Conservation (phyloP, 2,888 invertebrate genomes). For the Chymomyza procnemis region DNA sequence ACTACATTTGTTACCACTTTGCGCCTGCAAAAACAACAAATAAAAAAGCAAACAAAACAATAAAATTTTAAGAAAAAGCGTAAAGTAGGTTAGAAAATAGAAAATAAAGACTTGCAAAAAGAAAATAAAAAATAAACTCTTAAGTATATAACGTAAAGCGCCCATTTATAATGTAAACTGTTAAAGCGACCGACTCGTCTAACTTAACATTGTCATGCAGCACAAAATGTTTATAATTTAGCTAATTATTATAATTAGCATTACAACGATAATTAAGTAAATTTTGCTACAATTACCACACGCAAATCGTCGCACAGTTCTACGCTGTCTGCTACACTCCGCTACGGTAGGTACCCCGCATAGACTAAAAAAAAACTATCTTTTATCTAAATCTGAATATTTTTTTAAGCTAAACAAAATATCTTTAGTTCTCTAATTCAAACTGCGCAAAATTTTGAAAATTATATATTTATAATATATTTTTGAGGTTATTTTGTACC, state of each 20-base stretch:
- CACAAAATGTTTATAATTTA: conserved; percentile 34
- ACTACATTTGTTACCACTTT: neutral
- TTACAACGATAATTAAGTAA: neutral
- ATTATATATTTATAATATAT: neutral
- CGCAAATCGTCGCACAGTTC: neutral
- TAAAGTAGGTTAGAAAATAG: neutral
- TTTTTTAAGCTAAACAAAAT: neutral
- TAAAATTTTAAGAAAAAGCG: neutral
- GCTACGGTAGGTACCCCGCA: neutral
- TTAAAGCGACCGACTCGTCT: conserved; percentile 6
- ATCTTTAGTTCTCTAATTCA: neutral
- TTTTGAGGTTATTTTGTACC: neutral
- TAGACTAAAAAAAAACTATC: neutral
- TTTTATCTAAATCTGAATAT: neutral
- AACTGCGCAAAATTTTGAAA: neutral
- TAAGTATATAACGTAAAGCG: conserved; percentile 1
- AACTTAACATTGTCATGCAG: neutral
- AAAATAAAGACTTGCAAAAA: neutral
- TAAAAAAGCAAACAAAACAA: neutral
- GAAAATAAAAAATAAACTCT: conserved; percentile 14
- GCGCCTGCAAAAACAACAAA: neutral
- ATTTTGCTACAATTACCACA: conserved; percentile 9
- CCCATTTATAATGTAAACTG: conserved; percentile 42
- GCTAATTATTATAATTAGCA: neutral
- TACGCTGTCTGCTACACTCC: neutral